These are phyloP conservation scores for Nomada flava DNA, from an alignment of 2,888 invertebrate genomes.

Conservation along the genomic window DNA sequence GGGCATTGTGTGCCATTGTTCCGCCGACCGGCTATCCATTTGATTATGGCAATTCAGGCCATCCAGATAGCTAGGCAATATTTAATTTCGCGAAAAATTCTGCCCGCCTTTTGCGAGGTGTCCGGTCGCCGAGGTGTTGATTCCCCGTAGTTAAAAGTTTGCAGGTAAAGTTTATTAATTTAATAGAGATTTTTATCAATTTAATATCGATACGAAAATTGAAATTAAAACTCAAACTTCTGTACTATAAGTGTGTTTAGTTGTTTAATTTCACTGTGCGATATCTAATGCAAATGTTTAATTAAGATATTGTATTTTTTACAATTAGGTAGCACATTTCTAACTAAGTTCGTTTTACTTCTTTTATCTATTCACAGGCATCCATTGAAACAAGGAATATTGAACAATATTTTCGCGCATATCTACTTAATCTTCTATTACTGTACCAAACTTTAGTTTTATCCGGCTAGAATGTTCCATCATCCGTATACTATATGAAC, in stretches of 20 bases:
- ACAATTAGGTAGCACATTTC: too few relatives aligned
- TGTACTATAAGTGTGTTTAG: too few relatives aligned
- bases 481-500: too few relatives aligned
- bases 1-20: constrained; percentile 51
- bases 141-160: neutral
- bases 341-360: neutral
- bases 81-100: constrained; percentile 19
- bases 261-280: too few relatives aligned
- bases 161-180: too few relatives aligned
- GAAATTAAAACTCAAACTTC: too few relatives aligned
- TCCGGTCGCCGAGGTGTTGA: neutral
- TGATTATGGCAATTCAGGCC: constrained; percentile 44
- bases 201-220: too few relatives aligned
- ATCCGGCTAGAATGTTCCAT: neutral
- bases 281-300: too few relatives aligned
- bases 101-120: neutral
- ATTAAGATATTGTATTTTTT: too few relatives aligned
- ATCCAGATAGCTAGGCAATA: constrained; percentile 24
- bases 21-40: constrained; percentile 48
- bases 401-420: neutral
- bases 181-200: too few relatives aligned
- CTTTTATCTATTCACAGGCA: neutral
- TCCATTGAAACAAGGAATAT: neutral
- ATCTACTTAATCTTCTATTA: neutral
- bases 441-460: neutral